Evolutionary conservation across 2,797 vertebrate genomes (phyloP).

Genomic region (Moxostoma hubbsi): DNA sequence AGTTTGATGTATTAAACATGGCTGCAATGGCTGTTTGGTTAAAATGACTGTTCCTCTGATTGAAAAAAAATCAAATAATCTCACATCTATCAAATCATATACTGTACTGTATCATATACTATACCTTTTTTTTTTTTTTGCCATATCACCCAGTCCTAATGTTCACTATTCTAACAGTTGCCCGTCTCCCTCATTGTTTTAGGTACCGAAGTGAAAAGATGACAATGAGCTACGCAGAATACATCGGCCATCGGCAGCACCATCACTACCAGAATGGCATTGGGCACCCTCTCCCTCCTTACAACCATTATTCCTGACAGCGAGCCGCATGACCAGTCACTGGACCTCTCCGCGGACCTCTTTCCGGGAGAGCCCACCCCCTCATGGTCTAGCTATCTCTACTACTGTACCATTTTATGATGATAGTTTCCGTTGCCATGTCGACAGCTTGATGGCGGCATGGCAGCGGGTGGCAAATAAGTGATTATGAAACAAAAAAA

Average conservation of each 20-base stretch:
- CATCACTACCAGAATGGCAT: slow-evolving; percentile 99
- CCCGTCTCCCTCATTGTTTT: slow-evolving; percentile 46
- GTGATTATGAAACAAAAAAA: slow-evolving; percentile 78
- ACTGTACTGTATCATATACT: no score
- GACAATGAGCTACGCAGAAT: slow-evolving; percentile 99
- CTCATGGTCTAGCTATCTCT: slow-evolving; percentile 99
- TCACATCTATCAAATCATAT: no score
- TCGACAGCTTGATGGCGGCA: slow-evolving; percentile 80
- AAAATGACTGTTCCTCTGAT: no score
- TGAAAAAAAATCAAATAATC: no score
- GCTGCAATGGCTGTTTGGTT: no score
- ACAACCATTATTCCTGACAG: slow-evolving; percentile 99
- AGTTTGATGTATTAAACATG: no score
- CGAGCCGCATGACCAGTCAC: slow-evolving; percentile 99
- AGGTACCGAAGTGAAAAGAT: slow-evolving; percentile 99
- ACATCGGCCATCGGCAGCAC: slow-evolving; percentile 98
- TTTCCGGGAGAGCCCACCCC: slow-evolving; percentile 98
- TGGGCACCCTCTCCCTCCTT: slow-evolving; percentile 96
- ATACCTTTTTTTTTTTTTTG: no score
- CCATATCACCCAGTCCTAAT: no score
- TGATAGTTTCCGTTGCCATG: slow-evolving; percentile 99
- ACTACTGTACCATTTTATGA: slow-evolving; percentile 99
- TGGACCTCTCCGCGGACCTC: slow-evolving; percentile 98
- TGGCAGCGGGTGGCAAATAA: slow-evolving; percentile 95
- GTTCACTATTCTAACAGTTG: no score